A percentile compares a stretch with the other conserved stretches of the same genome.
phyloP scores from a whole-genome alignment of 1,140 invertebrate species.

The Phymorhynchus buccinoides region DNA sequence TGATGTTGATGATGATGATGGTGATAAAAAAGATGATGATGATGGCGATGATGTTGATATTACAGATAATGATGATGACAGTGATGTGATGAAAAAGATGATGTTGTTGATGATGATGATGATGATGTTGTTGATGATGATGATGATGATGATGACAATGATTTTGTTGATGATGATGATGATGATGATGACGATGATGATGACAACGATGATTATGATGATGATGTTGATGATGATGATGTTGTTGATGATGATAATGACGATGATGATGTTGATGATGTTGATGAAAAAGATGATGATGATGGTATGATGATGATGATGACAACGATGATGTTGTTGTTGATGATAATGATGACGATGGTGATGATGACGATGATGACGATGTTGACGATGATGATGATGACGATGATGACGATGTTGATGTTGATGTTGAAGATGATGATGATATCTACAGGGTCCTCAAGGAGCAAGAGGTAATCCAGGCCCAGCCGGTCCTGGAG shows the following conservation, averaged over 20 bases:
- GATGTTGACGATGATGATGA: too few species aligned
- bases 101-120: too few species aligned
- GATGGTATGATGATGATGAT: too few species aligned
- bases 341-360: too few species aligned
- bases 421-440: neutral
- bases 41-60: neutral
- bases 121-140: too few species aligned
- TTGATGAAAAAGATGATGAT: too few species aligned
- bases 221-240: constrained; percentile 11
- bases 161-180: neutral
- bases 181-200: constrained; percentile 2
- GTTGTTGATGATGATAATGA: constrained; percentile 4
- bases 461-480: neutral
- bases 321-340: too few species aligned
- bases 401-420: too few species aligned
- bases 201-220: neutral
- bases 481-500: neutral
- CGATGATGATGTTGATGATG: constrained; percentile 3
- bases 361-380: too few species aligned
- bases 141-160: too few species aligned
- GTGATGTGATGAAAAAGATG: too few species aligned
- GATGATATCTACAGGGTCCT: neutral
- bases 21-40: neutral
- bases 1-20: constrained; percentile 2
- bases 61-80: too few species aligned